Evolutionary conservation across 2,113 vertebrate species (phyloP), one percentile per base, ranked within the genome.

Genomic region (Gobiocypris rarus): DNA sequence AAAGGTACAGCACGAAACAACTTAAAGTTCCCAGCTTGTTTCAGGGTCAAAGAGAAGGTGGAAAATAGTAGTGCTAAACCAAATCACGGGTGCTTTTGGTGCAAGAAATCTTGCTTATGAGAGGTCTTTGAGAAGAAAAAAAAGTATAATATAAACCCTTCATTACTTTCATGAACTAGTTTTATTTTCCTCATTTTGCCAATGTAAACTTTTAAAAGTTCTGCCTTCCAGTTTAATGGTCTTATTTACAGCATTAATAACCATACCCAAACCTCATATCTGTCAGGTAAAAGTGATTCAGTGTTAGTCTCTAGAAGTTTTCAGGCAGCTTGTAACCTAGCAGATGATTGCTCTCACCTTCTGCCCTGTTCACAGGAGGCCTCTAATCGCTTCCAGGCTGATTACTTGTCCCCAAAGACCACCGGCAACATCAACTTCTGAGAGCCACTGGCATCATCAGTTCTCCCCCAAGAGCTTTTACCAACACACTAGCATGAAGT

Each of bases 351-450:
- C 77, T 75, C 56, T 75, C 2, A 61, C 58, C 82, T 31, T 15
- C 67, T 31, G 71, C 59, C 77, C 41, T 80, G 71, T 65, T 63
- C 56, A 34, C 24, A 14, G 13, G 58, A 65, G 41, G 54, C 26
- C 58, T 81, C 48, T 80, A 85, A 65, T 81, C 54, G 56, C 71
- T 45, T 81, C 15, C 77, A 34, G 43, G 19, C 75, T 63, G 83
- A 58, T 84, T 80, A 50, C 83, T 67, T 73, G 38, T 56, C 56
- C 84, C 48, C 26, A 38, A 43, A 63, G 54, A 81, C 56, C 19
- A 67, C 54, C 3, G 1, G 70, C 43, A 41, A 73, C 52, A 56
- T 83, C 22, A n/a, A 6, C 70, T 65, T 41, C 15, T 34, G 45
- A 67, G 13, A 52, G 65, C 43, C n/a, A 31, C 38, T 19, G 75